Percentiles rank a stretch among this genome's conserved stretches.
These are phyloP conservation scores for Zaprionus bogoriensis DNA, from an alignment of 2,888 invertebrate species.

Conservation along the genomic window DNA sequence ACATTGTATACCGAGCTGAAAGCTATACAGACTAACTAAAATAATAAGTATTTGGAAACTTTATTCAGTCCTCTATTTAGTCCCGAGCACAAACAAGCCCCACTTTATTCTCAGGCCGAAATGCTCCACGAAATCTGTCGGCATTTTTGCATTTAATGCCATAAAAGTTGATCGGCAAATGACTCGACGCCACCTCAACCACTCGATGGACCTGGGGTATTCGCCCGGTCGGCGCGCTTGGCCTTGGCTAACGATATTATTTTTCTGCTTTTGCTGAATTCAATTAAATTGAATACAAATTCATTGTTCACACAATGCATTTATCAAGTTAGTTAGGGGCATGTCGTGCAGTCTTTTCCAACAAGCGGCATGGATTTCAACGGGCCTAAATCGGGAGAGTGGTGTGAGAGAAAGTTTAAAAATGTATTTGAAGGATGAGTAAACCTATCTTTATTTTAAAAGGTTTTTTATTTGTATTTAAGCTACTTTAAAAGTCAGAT, in stretches of 20 bases:
- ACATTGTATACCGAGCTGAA: no score
- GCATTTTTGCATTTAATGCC: constrained; percentile 5
- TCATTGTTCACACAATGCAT: neutral
- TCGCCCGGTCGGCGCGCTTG: no score
- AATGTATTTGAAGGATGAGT: no score
- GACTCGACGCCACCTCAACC: neutral
- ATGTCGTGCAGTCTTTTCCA: neutral
- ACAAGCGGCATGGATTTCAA: no score
- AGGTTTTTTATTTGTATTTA: no score
- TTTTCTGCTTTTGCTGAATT: neutral
- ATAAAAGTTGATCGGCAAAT: constrained; percentile 3
- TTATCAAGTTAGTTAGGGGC: neutral
- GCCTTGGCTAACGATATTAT: neutral
- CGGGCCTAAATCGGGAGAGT: no score
- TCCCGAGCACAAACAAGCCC: neutral
- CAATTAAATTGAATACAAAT: constrained; percentile 26
- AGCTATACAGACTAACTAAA: no score
- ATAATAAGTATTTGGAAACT: no score
- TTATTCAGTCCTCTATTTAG: neutral
- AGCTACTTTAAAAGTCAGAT: no score
- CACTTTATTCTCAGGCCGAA: neutral
- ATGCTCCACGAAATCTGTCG: neutral
- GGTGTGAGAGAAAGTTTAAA: no score
- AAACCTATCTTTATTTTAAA: no score
- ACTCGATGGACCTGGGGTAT: no score